Evolutionary conservation across 2,113 vertebrate species (phyloP), one percentile per base, ranked within the genome.

Genomic region (Phalacrocorax pelagicus): DNA sequence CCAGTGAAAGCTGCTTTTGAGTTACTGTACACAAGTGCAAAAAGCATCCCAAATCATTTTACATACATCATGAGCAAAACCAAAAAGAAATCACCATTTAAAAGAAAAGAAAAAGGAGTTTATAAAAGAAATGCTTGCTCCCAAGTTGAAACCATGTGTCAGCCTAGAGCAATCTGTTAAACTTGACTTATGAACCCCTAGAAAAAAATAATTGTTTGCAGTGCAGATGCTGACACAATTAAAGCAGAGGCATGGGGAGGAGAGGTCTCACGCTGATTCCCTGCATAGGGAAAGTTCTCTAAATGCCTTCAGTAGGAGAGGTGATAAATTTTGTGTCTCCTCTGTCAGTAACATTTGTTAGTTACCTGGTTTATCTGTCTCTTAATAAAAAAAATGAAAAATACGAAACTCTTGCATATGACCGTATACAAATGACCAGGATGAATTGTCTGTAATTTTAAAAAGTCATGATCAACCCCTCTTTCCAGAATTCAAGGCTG

Each of bases 1-100:
- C 95, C 91, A 97, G 58, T 97, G 83, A 95, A 97, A 97, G 88
- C 90, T 96, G 87, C 85, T 91, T 95, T 92, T 89, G 93, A 96
- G 90, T 96, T 98, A 94, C 81, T 90, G 88, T 94, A 81, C 70
- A 44, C 93, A 92, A 97, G 78, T 73, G 92, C 74, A 95, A 77
- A 91, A 97, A 96, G 90, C 66, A 95, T 90, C 88, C 81, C 94
- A 27, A 92, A 91, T 97, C 65, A 94, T 96, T 97, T 96, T 94
- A 83, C 81, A 81, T 90, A 66, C 67, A 66, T 96, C 97, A 90
- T 86, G 94, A 96, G 73, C 47, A 62, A 94, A 92, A 91, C 89
- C 44, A 71, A 77, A 95, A 96, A 95, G 89, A 95, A 95, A 94
- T 90, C 81, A 91, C 58, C 38, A 55, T 92, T 91, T 91, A 81